phyloP scores from a whole-genome alignment of 2,888 invertebrate genomes.

The Copidosoma aretas region DNA sequence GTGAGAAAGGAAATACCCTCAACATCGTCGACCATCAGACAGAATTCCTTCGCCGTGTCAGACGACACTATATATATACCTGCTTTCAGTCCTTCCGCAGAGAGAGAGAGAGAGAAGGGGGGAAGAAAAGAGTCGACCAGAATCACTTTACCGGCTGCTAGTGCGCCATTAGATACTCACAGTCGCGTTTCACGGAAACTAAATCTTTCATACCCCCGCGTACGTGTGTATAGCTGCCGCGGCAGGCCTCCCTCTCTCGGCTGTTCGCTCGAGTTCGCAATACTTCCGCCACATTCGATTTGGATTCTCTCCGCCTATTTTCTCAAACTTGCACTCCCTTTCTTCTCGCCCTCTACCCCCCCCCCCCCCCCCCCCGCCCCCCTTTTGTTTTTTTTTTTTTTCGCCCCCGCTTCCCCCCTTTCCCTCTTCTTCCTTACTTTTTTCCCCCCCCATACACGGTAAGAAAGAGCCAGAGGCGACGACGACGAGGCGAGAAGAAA shows the following conservation, averaged over 20 bases:
- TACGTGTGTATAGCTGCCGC: slow-evolving; percentile 40
- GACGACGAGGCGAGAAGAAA: slow-evolving; percentile 22
- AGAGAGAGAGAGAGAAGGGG: neutral
- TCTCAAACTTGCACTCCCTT: neutral
- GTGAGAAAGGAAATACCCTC: too few relatives aligned
- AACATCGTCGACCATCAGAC: too few relatives aligned
- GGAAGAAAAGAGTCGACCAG: neutral
- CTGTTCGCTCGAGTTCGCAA: slow-evolving; percentile 24
- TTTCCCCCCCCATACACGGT: neutral
- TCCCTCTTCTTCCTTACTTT: slow-evolving; percentile 4
- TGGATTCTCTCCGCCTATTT: slow-evolving; percentile 32
- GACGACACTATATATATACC: too few relatives aligned
- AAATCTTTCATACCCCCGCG: slow-evolving; percentile 48
- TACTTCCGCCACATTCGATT: slow-evolving; percentile 55
- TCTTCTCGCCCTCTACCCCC: neutral
- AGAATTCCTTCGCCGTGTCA: too few relatives aligned
- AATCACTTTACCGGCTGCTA: slow-evolving; percentile 17
- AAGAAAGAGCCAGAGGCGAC: slow-evolving; percentile 12
- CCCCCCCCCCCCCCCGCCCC: neutral
- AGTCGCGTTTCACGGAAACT: slow-evolving; percentile 44
- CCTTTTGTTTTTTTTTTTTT: neutral
- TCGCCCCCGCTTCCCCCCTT: neutral
- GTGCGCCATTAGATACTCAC: slow-evolving; percentile 16
- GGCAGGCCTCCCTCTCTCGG: too few relatives aligned
- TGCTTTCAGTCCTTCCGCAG: neutral